Evolutionary conservation across 2,888 invertebrate species (phyloP).

Genomic region (Diaperis boleti): DNA sequence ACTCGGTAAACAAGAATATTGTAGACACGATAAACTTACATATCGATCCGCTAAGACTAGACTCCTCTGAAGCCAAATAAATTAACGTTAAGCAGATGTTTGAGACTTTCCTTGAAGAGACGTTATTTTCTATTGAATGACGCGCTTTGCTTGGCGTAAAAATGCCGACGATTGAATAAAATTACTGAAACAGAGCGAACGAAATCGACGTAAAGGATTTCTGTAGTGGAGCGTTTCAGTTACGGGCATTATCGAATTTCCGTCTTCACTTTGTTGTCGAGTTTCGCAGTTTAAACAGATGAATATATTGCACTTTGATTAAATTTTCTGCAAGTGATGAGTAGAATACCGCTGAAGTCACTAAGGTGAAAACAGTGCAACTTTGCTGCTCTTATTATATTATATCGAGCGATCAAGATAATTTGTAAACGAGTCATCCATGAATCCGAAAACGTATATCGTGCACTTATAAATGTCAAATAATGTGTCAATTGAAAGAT

Average conservation of each 20-base stretch:
- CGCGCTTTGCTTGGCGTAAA: background rate
- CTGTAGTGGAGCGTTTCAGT: constrained; percentile 7
- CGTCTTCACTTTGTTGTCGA: constrained; percentile 12
- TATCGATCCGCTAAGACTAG: background rate
- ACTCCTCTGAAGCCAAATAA: background rate
- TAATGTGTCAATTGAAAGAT: too few relatives aligned
- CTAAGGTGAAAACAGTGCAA: too few relatives aligned
- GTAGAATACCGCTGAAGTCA: too few relatives aligned
- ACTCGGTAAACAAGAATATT: background rate
- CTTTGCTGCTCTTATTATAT: too few relatives aligned
- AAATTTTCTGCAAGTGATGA: constrained; percentile 1
- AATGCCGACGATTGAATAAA: constrained; percentile 9
- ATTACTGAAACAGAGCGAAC: constrained; percentile 10
- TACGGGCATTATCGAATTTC: constrained; percentile 11
- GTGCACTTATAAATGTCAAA: too few relatives aligned
- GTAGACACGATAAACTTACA: too few relatives aligned
- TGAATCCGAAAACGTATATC: too few relatives aligned
- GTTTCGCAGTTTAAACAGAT: constrained; percentile 5
- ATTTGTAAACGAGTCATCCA: too few relatives aligned
- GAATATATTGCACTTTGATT: constrained; percentile 9
- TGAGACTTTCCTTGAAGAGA: background rate
- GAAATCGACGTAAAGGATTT: constrained; percentile 14
- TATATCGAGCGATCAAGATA: too few relatives aligned
- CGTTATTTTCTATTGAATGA: constrained; percentile 8
- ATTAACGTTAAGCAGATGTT: background rate